phyloP scores from a whole-genome alignment of 2,797 vertebrate species.

The Pangasius macronema region DNA sequence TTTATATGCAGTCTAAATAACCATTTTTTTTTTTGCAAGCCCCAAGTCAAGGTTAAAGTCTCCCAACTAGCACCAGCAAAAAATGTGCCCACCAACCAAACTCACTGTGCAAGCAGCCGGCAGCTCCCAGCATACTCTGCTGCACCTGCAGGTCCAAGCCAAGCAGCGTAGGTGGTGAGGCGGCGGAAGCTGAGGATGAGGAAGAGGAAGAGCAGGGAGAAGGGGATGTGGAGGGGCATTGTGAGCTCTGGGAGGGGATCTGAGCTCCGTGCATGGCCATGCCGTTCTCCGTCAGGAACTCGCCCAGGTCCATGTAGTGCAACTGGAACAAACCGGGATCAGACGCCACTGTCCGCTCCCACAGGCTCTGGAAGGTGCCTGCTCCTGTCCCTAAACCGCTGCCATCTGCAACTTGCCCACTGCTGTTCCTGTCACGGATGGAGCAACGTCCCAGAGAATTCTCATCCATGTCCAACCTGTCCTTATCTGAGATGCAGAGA shows the following conservation, averaged over 20 bases:
- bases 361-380: conserved; percentile 67
- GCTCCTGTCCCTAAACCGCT: conserved; percentile 60
- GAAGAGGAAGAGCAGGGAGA: conserved; percentile 74
- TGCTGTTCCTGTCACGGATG: conserved; percentile 60
- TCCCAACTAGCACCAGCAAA: background rate
- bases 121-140: conserved; percentile 66
- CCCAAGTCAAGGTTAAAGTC: background rate
- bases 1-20: background rate
- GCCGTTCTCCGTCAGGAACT: conserved; percentile 90
- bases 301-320: conserved; percentile 93
- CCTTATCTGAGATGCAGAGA: conserved; percentile 70
- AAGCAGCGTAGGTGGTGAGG: conserved; percentile 76
- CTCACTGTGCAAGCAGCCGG: conserved; percentile 79
- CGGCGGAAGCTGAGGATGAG: conserved; percentile 60
- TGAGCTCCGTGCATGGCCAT: conserved; percentile 76
- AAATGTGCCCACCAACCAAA: conserved; percentile 33
- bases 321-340: conserved; percentile 86
- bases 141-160: conserved; percentile 77
- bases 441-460: conserved; percentile 74
- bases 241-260: conserved; percentile 81
- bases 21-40: background rate
- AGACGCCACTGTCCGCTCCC: conserved; percentile 88
- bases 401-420: conserved; percentile 44
- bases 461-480: conserved; percentile 75
- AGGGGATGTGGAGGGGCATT: conserved; percentile 78